Base-by-base conservation (phyloP, 2,113 vertebrate species). In the Saccopteryx leptura region DNA sequence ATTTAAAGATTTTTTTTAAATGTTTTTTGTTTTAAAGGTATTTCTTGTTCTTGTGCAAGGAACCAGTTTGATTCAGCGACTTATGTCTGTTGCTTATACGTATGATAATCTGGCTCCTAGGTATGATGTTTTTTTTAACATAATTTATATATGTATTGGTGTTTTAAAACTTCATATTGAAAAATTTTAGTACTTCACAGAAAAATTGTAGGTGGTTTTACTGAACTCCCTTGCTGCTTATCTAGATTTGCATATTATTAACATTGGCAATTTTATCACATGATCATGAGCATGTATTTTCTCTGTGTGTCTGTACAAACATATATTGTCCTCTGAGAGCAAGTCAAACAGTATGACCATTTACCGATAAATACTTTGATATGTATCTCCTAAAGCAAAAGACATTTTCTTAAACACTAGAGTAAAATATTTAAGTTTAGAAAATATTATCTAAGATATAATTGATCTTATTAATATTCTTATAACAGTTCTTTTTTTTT, bases 81-180 rank as follows among this genome's bases (percentile, higher is more conserved):
- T 99, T 98, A 99, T 99, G 98, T 99, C 99, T 95, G 99, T 99
- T 98, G 99, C 99, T 96, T 99, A 99, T 98, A 99, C 99, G 7
- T 99, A 99, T 94, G 99, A 99, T 98, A 99, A 99, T 99, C 99
- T 99, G 88, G 99, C 99, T 78, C 99, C 99, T 99, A 99, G 99
- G 99, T 99, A 99, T 97, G 98, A 96, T 97, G 94, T 98, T 97
- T 39, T 39, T 39, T 96, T 97, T 97, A 28, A 79, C 24, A 68
- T 88, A 28, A 98, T 97, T 97, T 98, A 50, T 97, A 81, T 98
- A 91, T 93, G 0, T 89, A 85, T 61, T 48, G 65, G 4, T 93
- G 26, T 72, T 72, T 95, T 66, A 92, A 91, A 87, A 18, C 18
- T 83, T 28, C 0, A 54, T 48, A 83, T 91, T 58, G 26, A 79